phyloP scores from a whole-genome alignment of 2,113 vertebrate genomes.

The Pangasianodon gigas region DNA sequence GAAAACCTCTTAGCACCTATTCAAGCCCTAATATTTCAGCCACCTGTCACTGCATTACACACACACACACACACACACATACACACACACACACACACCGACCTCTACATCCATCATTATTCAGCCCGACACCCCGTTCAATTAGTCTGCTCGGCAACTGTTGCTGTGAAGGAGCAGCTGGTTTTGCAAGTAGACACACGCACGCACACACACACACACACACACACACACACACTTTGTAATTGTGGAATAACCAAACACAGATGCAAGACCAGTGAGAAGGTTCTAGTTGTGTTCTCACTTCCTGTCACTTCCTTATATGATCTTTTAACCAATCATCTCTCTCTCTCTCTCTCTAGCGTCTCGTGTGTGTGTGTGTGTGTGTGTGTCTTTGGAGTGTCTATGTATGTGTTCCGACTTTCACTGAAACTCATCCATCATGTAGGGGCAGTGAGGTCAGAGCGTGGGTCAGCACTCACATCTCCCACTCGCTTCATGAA shows the following conservation, averaged over 20 bases:
- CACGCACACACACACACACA: slow-evolving; percentile 15
- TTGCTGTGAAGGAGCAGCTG: slow-evolving; percentile 37
- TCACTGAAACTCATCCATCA: slow-evolving; percentile 48
- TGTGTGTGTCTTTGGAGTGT: not conserved
- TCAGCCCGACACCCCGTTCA: slow-evolving; percentile 40
- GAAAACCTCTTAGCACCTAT: slow-evolving; percentile 36
- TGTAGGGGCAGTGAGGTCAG: slow-evolving; percentile 39
- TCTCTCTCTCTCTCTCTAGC: not conserved
- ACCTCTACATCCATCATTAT: slow-evolving; percentile 48
- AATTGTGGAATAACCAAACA: slow-evolving; percentile 11
- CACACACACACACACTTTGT: slow-evolving; percentile 3
- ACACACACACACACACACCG: slow-evolving; percentile 14
- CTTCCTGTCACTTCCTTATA: slow-evolving; percentile 33
- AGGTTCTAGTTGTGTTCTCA: not conserved
- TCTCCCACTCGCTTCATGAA: slow-evolving; percentile 39
- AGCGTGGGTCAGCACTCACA: slow-evolving; percentile 59
- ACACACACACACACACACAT: slow-evolving; percentile 32
- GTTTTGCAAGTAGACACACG: slow-evolving; percentile 14
- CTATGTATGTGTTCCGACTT: not conserved
- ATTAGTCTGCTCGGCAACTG: slow-evolving; percentile 39
- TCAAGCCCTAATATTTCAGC: slow-evolving; percentile 19
- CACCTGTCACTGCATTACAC: slow-evolving; percentile 19
- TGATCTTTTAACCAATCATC: slow-evolving; percentile 24
- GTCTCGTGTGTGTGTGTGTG: not conserved
- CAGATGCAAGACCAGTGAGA: slow-evolving; percentile 5